Percentiles rank a stretch among this genome's conserved stretches.
Conservation (phyloP, 2,888 invertebrate genomes). For the Ophion ellenae region DNA sequence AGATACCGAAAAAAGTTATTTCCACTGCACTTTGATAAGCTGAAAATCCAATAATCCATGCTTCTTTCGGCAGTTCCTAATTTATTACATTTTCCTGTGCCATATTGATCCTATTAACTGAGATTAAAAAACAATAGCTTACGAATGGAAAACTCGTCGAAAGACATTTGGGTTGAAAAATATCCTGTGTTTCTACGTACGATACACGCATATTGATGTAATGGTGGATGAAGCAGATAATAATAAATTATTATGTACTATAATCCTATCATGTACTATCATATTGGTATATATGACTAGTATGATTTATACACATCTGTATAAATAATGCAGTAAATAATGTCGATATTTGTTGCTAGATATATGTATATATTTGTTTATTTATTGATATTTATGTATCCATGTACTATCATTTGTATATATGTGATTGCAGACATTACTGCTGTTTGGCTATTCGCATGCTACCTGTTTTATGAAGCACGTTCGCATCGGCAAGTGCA, state of each 20-base stretch:
- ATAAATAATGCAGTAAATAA: background rate
- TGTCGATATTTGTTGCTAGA: background rate
- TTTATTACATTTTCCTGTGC: background rate
- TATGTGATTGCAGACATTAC: background rate
- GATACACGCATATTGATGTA: background rate
- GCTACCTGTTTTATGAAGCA: constrained; percentile 50
- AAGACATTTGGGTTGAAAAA: background rate
- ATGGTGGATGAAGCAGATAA: background rate
- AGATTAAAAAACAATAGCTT: too few relatives aligned
- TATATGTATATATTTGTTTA: background rate
- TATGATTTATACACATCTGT: too few relatives aligned
- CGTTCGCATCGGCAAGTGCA: constrained; percentile 57
- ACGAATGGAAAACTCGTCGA: background rate
- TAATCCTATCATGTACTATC: too few relatives aligned
- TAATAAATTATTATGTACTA: background rate
- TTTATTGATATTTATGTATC: constrained; percentile 1
- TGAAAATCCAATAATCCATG: background rate
- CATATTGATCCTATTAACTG: too few relatives aligned
- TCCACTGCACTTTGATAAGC: too few relatives aligned
- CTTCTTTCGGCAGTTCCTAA: background rate
- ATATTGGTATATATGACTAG: background rate
- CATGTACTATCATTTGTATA: background rate
- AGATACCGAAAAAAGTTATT: too few relatives aligned
- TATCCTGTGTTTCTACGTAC: background rate
- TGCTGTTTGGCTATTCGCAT: constrained; percentile 28